Evolutionary conservation across 2,797 vertebrate genomes (phyloP), one percentile per base, ranked within the genome.

Genomic region (Enteromius thamalakanensis): DNA sequence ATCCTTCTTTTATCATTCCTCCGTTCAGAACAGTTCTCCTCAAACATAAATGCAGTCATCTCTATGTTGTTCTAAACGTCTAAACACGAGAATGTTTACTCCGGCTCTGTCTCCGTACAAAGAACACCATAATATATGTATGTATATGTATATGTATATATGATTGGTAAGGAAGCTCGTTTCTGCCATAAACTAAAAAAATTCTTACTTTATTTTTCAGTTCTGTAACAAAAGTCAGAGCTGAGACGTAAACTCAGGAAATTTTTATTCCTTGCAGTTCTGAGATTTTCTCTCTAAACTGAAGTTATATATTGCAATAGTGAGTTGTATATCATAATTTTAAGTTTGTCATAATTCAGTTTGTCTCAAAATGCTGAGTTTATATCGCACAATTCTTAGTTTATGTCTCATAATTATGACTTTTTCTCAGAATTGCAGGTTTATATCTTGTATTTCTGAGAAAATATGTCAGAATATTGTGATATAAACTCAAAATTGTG

Each of bases 61-160:
- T 37, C 55, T 9, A 15, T 68, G 29, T 71, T 90, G 88, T 89
- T 87, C 91, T 91, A 91, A 90, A 76, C 90, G 92, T 29, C n/a
- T 60, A n/a, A n/a, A 23, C 1, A 1, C 42, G 40, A 69, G 67
- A 45, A 10, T 47, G 42, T 70, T 70, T 23, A 1, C 1, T 23
- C 68, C 5, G 92, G 34, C 90, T 92, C 86, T 34, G 3, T 85
- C 40, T 83, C 26, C 21, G 23, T 55, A 15, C 5, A 4, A 11
- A 51, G 15, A 32, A 29, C 3, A 10, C 37, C 37, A 40, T 1
- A 8, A 40, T 40, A 40, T 8, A 40, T 40, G 70, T 51, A n/a
- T n/a, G n/a, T n/a, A n/a, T n/a, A n/a, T n/a, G n/a, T n/a, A n/a
- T n/a, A n/a, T n/a, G n/a, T n/a, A n/a, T n/a, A n/a, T n/a, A n/a